Percentiles rank a stretch among this genome's conserved stretches.
phyloP scores from a whole-genome alignment of 2,888 invertebrate species.

The Trichogramma dendrolimi region DNA sequence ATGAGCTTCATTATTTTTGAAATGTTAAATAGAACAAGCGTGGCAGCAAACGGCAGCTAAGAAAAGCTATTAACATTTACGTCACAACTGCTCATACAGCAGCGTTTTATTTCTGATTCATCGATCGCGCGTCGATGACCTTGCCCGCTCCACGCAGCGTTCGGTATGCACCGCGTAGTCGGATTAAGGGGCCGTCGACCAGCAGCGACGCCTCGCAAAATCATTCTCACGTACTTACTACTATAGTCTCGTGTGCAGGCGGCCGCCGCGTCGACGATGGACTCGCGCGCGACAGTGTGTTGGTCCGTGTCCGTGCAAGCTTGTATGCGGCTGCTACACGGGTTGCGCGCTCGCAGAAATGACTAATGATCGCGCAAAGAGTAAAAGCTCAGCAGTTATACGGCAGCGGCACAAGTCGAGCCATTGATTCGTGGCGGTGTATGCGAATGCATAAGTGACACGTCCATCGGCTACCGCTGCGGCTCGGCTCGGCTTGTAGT shows the following conservation, averaged over 20 bases:
- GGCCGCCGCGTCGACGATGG: no score
- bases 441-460: constrained; percentile 47
- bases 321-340: constrained; percentile 9
- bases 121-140: constrained; percentile 25
- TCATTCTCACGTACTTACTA: constrained; percentile 11
- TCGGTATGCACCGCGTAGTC: no score
- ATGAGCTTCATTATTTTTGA: no score
- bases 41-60: no score
- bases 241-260: no score
- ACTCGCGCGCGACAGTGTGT: no score
- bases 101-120: constrained; percentile 21
- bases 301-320: background rate
- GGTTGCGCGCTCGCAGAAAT: constrained; percentile 37
- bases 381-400: constrained; percentile 4
- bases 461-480: constrained; percentile 47
- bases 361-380: constrained; percentile 48
- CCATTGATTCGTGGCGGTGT: constrained; percentile 46
- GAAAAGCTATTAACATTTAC: no score
- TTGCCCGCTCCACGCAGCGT: constrained; percentile 5
- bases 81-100: no score
- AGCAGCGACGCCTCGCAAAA: constrained; percentile 10
- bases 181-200: no score
- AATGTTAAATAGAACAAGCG: no score
- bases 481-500: no score
- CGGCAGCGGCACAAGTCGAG: constrained; percentile 32